Conservation (phyloP, 2,113 vertebrate species). For the Phylloscopus trochilus region DNA sequence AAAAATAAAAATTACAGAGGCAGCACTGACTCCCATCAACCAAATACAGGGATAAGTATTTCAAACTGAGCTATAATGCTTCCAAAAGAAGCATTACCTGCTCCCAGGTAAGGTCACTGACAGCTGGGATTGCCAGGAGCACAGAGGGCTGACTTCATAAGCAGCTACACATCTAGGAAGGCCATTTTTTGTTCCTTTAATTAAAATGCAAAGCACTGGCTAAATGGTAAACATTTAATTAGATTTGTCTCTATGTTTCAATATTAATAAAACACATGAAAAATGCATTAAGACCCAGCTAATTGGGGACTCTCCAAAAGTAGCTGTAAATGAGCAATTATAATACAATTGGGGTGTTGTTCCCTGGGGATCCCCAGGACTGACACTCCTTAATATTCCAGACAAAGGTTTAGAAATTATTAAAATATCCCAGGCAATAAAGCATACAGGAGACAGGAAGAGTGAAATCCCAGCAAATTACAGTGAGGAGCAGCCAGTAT, state of each 20-base stretch:
- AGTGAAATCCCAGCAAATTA: not conserved
- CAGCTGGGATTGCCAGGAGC: not conserved
- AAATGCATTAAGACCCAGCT: slow-evolving; percentile 24
- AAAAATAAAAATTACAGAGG: not conserved
- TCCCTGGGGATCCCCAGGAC: not conserved
- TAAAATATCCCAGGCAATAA: not conserved
- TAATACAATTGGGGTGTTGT: not conserved
- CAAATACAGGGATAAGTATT: not conserved
- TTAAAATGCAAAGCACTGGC: not conserved
- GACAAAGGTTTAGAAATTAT: not conserved
- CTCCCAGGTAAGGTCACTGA: not conserved
- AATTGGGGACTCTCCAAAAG: slow-evolving; percentile 1
- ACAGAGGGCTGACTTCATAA: not conserved
- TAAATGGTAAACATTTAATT: slow-evolving; percentile 49
- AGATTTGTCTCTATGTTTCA: slow-evolving; percentile 44
- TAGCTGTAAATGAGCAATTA: not conserved
- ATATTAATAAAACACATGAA: slow-evolving; percentile 31
- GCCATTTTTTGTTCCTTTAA: not conserved
- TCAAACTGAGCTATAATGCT: not conserved
- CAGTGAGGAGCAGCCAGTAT: not conserved
- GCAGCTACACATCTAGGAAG: not conserved
- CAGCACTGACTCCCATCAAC: not conserved
- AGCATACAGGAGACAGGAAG: not conserved
- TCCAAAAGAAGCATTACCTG: not conserved
- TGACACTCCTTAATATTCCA: not conserved